phyloP scores from a whole-genome alignment of 2,888 invertebrate genomes.

The Pogonocherus hispidulus region DNA sequence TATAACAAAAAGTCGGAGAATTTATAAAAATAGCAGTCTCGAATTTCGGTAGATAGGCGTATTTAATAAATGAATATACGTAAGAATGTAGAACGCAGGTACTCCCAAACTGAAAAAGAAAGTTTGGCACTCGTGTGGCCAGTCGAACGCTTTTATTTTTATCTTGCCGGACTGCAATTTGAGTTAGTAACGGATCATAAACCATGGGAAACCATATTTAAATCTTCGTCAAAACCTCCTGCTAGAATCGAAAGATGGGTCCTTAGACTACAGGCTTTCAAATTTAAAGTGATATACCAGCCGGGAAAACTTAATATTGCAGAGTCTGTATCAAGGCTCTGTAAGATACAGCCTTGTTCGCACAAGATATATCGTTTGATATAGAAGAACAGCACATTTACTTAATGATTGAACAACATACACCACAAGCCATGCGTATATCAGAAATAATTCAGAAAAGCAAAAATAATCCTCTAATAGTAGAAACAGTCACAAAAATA shows the following conservation, averaged over 20 bases:
- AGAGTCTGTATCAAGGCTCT: conserved; percentile 49
- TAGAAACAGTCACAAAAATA: conserved; percentile 4
- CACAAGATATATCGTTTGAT: conserved; percentile 18
- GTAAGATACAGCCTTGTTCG: conserved; percentile 6
- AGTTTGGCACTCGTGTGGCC: conserved; percentile 58
- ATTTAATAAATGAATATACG: too few relatives aligned
- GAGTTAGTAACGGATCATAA: neutral
- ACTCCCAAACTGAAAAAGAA: conserved; percentile 48
- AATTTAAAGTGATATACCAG: conserved; percentile 45
- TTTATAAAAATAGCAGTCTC: too few relatives aligned
- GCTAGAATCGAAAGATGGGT: conserved; percentile 49
- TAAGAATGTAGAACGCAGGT: conserved; percentile 38
- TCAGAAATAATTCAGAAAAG: conserved; percentile 13
- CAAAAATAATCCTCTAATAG: conserved; percentile 9
- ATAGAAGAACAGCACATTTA: conserved; percentile 19
- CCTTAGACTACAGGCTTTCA: conserved; percentile 44
- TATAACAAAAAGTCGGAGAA: too few relatives aligned
- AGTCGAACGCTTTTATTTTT: conserved; percentile 61
- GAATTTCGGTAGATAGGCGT: too few relatives aligned
- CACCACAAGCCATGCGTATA: conserved; percentile 18
- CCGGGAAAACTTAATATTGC: conserved; percentile 53
- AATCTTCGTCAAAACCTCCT: neutral
- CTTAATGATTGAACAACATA: conserved; percentile 17
- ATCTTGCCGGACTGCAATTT: conserved; percentile 24
- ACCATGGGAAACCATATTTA: neutral